Percentiles rank a stretch among this genome's conserved stretches.
Evolutionary conservation across 2,797 vertebrate species (phyloP).

Genomic region (Apogon talboti): DNA sequence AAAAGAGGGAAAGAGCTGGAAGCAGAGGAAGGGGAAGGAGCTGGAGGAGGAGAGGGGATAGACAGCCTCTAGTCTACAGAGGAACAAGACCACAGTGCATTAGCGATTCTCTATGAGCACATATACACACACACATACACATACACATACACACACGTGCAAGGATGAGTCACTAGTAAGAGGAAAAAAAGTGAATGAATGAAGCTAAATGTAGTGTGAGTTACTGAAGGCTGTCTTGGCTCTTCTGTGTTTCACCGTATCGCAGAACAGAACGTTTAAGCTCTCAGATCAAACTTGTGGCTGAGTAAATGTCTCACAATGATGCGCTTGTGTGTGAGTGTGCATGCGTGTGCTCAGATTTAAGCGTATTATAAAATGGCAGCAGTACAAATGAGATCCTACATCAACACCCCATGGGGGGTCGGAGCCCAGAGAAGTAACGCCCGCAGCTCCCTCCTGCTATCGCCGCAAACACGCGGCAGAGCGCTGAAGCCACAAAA

Average conservation of each 20-base stretch:
- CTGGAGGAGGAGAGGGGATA: conserved; percentile 34
- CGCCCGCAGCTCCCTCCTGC: conserved; percentile 53
- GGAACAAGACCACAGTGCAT: conserved; percentile 48
- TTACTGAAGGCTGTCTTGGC: conserved; percentile 39
- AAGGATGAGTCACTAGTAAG: conserved; percentile 60
- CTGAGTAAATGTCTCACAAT: conserved; percentile 23
- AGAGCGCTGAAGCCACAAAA: conserved; percentile 36
- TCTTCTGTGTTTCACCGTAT: conserved; percentile 29
- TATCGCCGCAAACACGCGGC: conserved; percentile 49
- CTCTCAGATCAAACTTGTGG: conserved; percentile 46
- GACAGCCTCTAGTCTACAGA: conserved; percentile 48
- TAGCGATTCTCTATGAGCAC: conserved; percentile 51
- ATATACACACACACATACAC: conserved; percentile 1
- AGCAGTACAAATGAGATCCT: conserved; percentile 69
- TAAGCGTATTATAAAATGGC: conserved; percentile 59
- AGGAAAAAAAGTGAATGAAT: conserved; percentile 65
- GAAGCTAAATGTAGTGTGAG: conserved; percentile 34
- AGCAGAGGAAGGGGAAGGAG: conserved; percentile 33
- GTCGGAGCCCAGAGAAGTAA: conserved; percentile 56
- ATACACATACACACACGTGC: conserved; percentile 14
- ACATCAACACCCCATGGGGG: conserved; percentile 64
- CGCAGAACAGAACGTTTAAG: conserved; percentile 55
- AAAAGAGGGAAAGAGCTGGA: conserved; percentile 39
- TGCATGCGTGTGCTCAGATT: conserved; percentile 32
- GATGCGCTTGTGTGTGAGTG: conserved; percentile 18